phyloP scores from a whole-genome alignment of 1,140 invertebrate genomes.

The Manduca sexta region DNA sequence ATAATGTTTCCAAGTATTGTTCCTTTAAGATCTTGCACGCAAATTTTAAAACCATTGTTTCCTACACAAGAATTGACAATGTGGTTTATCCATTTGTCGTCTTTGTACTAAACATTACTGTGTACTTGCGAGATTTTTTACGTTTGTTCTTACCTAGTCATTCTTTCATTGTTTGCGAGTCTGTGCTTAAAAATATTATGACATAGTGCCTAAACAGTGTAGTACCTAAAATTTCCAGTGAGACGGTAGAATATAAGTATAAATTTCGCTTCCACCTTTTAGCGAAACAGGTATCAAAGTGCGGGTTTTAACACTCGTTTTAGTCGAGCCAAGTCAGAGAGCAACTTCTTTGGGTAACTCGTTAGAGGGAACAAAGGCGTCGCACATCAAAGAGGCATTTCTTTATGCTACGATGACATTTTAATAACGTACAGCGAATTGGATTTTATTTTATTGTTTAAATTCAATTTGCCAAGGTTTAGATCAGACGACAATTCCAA shows the following conservation, averaged over 20 bases:
- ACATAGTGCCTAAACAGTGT: not conserved
- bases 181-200: no score
- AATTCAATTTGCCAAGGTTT: conserved; percentile 17
- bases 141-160: no score
- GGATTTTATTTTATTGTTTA: conserved; percentile 21
- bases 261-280: conserved; percentile 14
- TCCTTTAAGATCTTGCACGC: conserved; percentile 13
- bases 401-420: conserved; percentile 43
- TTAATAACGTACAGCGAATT: conserved; percentile 24
- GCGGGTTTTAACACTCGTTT: conserved; percentile 36
- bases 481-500: conserved; percentile 11
- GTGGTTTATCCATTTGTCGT: not conserved
- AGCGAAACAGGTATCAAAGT: conserved; percentile 15
- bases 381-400: conserved; percentile 46
- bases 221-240: not conserved
- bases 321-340: conserved; percentile 19
- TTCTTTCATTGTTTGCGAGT: no score
- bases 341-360: conserved; percentile 30
- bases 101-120: not conserved
- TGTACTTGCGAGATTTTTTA: no score
- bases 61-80: not conserved
- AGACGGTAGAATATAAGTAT: not conserved
- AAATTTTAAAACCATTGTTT: conserved; percentile 6
- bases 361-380: conserved; percentile 44
- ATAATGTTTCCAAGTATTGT: conserved; percentile 21